These are phyloP conservation scores for Caenorhabditis inopinata DNA, from an alignment of 1,140 invertebrate genomes.

Conservation along the genomic window DNA sequence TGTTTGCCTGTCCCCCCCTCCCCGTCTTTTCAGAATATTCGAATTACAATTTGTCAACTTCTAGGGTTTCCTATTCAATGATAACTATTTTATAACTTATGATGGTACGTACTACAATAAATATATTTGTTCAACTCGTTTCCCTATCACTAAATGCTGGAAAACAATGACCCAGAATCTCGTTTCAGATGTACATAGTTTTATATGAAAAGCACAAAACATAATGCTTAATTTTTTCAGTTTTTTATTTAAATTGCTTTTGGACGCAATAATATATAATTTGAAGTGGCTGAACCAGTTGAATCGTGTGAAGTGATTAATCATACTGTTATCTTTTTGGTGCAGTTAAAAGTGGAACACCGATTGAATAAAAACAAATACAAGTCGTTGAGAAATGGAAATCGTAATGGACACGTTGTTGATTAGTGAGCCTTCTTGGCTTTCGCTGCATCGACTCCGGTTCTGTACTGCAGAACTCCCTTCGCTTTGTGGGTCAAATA, in stretches of 20 bases:
- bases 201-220: too few species aligned
- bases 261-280: too few species aligned
- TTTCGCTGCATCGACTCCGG: slow-evolving; percentile 29
- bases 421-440: slow-evolving; percentile 4
- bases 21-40: neutral
- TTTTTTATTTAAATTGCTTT: too few species aligned
- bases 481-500: slow-evolving; percentile 63
- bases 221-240: too few species aligned
- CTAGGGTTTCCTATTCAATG: slow-evolving; percentile 17
- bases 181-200: too few species aligned
- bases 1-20: neutral
- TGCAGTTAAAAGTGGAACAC: neutral
- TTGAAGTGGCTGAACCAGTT: too few species aligned
- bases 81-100: slow-evolving; percentile 34
- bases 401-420: neutral
- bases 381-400: slow-evolving; percentile 1
- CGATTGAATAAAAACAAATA: neutral
- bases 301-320: neutral
- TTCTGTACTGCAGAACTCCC: slow-evolving; percentile 56
- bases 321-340: neutral
- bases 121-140: neutral
- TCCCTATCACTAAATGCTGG: too few species aligned
- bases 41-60: neutral
- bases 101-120: slow-evolving; percentile 32
- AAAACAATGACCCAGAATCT: too few species aligned